Evolutionary conservation across 2,888 invertebrate species (phyloP).

Genomic region (Nemurella pictetii): DNA sequence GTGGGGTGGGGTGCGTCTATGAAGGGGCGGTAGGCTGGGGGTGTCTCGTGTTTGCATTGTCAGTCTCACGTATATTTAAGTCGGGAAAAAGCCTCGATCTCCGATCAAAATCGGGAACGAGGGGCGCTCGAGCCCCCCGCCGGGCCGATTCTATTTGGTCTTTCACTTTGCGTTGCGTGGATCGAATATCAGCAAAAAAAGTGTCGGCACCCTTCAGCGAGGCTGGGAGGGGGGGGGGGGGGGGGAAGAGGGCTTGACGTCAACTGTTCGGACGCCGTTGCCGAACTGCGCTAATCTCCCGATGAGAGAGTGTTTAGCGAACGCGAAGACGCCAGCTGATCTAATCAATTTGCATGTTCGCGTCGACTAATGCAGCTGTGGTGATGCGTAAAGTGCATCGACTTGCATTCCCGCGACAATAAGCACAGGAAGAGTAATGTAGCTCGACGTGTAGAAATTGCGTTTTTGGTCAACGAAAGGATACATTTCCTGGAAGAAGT

Average conservation of each 20-base stretch:
- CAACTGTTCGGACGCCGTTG: background rate
- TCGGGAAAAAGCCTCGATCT: background rate
- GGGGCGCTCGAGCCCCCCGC: background rate
- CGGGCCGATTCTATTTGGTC: background rate
- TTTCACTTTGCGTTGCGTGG: background rate
- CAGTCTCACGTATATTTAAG: background rate
- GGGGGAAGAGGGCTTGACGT: too few species aligned
- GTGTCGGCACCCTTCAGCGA: background rate
- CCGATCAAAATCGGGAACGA: background rate
- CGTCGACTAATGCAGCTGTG: slow-evolving; percentile 1
- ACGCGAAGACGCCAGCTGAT: background rate
- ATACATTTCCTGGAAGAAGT: slow-evolving; percentile 99
- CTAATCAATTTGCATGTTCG: background rate
- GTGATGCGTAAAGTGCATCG: background rate
- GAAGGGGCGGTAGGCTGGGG: background rate
- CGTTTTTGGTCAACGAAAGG: slow-evolving; percentile 65
- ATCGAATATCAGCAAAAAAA: background rate
- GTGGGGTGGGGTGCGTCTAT: background rate
- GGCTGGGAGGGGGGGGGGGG: background rate
- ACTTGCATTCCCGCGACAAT: slow-evolving; percentile 11
- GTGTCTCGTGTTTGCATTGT: background rate
- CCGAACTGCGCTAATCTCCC: background rate
- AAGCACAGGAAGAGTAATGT: background rate
- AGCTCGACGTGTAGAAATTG: background rate
- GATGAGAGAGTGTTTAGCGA: background rate